Conservation (phyloP, 2,113 vertebrate species). For the Hylia prasina region DNA sequence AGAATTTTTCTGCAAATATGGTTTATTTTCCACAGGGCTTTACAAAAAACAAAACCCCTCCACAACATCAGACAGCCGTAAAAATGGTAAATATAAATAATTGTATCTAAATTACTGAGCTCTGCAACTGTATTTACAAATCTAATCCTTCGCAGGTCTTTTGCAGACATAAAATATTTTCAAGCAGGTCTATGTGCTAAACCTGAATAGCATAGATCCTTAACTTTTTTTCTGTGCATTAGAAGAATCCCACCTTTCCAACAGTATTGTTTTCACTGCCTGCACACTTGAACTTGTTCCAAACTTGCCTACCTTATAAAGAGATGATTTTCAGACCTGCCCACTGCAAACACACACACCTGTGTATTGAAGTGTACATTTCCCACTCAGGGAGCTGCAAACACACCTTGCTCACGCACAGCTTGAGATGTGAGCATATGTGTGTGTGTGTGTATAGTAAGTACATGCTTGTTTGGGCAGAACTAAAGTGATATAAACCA, state of each 20-base stretch:
- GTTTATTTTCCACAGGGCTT: not conserved
- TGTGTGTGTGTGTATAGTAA: not conserved
- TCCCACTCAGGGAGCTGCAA: not conserved
- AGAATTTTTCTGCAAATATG: not conserved
- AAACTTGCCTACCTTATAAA: not conserved
- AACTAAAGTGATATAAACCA: not conserved
- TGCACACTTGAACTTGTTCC: not conserved
- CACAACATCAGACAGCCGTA: not conserved
- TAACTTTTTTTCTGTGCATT: not conserved
- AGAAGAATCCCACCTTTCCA: not conserved
- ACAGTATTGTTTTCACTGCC: not conserved
- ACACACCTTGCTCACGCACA: not conserved
- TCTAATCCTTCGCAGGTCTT: not conserved
- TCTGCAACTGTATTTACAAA: not conserved
- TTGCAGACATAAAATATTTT: not conserved
- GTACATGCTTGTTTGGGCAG: not conserved
- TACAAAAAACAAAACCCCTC: not conserved
- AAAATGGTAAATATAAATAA: not conserved
- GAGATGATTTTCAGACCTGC: not conserved
- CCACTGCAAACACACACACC: not conserved
- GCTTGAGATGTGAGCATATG: rapidly evolving
- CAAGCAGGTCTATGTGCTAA: not conserved
- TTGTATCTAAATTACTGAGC: not conserved
- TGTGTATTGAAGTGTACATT: rapidly evolving
- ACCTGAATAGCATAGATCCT: rapidly evolving